phyloP scores from a whole-genome alignment of 2,113 vertebrate species.

The Protobothrops flavoviridis region DNA sequence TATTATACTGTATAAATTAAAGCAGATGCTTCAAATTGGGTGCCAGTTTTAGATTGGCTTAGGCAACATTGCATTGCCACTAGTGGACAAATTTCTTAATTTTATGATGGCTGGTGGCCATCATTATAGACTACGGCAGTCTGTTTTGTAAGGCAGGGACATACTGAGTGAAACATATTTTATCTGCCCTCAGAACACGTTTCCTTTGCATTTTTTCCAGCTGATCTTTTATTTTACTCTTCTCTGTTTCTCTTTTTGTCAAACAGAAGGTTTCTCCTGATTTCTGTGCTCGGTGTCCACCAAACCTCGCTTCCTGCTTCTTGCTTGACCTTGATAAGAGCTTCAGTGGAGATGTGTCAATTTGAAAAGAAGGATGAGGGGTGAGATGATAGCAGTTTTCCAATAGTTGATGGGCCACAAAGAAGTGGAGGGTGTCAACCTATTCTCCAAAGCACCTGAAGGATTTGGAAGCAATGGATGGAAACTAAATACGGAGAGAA shows the following conservation, averaged over 20 bases:
- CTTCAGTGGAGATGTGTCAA: constrained; percentile 16
- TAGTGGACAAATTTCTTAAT: neutral
- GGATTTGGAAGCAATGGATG: neutral
- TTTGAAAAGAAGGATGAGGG: neutral
- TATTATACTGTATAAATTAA: constrained; percentile 4
- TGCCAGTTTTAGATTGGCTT: neutral
- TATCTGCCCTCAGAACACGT: neutral
- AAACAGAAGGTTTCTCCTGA: neutral
- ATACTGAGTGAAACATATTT: neutral
- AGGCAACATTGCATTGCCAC: neutral
- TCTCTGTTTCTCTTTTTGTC: neutral
- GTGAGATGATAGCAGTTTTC: neutral
- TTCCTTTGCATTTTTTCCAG: neutral
- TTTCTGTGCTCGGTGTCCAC: neutral
- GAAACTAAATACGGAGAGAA: neutral
- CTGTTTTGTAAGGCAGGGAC: neutral
- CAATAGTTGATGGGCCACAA: neutral
- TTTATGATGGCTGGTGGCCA: neutral
- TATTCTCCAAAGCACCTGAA: neutral
- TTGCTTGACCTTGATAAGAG: neutral
- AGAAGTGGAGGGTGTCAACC: neutral
- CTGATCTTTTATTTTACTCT: neutral
- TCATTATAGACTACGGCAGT: neutral
- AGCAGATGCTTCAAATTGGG: neutral
- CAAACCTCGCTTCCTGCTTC: neutral